Percentiles rank a stretch among this genome's conserved stretches.
These are phyloP conservation scores for Diogma glabrata DNA, from an alignment of 2,888 invertebrate species.

Conservation along the genomic window DNA sequence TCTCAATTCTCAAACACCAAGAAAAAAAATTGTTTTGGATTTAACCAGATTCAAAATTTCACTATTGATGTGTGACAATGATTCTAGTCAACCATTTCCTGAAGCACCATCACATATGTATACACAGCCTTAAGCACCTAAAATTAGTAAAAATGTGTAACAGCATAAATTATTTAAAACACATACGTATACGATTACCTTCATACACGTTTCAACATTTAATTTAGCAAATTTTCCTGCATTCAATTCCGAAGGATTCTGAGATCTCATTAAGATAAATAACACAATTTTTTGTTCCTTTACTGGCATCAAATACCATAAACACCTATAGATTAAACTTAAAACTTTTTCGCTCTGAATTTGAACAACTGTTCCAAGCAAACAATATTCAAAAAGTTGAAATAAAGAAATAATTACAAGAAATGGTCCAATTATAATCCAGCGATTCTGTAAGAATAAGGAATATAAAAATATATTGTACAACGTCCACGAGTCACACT, in stretches of 20 bases:
- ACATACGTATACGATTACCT: too few species aligned
- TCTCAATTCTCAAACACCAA: too few species aligned
- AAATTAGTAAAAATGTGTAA: too few species aligned
- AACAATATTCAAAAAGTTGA: background rate
- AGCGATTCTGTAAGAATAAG: background rate
- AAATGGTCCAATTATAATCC: background rate
- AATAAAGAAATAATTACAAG: background rate
- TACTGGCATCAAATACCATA: background rate
- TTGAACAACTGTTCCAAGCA: slow-evolving; percentile 5
- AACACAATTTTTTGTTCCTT: background rate
- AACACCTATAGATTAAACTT: background rate
- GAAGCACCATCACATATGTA: background rate
- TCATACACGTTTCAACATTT: background rate
- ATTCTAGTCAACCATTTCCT: too few species aligned
- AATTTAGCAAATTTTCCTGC: background rate
- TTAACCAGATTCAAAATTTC: too few species aligned
- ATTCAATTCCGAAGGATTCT: background rate
- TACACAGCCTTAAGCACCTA: background rate
- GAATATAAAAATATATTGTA: background rate
- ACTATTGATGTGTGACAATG: too few species aligned
- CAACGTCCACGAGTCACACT: too few species aligned
- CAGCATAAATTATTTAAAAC: too few species aligned
- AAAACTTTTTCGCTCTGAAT: background rate
- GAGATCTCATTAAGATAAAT: background rate
- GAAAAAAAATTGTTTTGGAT: too few species aligned